phyloP scores from a whole-genome alignment of 2,113 vertebrate genomes.

The Beaufortia kweichowensis region DNA sequence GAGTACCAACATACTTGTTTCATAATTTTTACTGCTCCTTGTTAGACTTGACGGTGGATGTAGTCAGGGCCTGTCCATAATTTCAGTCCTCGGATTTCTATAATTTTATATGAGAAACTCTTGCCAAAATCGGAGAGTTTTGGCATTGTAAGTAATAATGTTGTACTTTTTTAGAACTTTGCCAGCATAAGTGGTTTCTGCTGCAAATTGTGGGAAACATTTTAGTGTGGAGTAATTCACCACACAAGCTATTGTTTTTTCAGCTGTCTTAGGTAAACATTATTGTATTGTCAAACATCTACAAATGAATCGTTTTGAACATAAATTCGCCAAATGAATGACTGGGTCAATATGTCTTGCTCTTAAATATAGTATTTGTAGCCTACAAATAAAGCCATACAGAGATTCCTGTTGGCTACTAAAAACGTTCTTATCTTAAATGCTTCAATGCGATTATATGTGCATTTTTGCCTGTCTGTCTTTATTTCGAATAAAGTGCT shows the following conservation, averaged over 20 bases:
- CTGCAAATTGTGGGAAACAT: neutral
- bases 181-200: neutral
- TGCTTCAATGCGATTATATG: constrained; percentile 83
- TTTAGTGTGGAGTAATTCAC: neutral
- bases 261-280: neutral
- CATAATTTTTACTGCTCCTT: constrained; percentile 15
- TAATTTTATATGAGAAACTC: neutral
- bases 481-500: constrained; percentile 87
- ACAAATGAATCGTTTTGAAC: neutral
- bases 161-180: constrained; percentile 7
- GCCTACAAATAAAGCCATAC: neutral
- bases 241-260: neutral
- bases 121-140: neutral
- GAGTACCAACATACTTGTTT: constrained; percentile 39
- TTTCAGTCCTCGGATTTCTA: neutral
- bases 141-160: neutral
- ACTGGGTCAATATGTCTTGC: neutral
- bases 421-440: constrained; percentile 67
- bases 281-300: neutral
- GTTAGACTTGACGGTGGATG: neutral
- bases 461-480: constrained; percentile 75
- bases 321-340: neutral
- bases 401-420: constrained; percentile 14
- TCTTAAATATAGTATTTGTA: neutral
- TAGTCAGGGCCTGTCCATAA: neutral